These are phyloP conservation scores for Phainopepla nitens DNA, from an alignment of 2,113 vertebrate species.

Conservation along the genomic window DNA sequence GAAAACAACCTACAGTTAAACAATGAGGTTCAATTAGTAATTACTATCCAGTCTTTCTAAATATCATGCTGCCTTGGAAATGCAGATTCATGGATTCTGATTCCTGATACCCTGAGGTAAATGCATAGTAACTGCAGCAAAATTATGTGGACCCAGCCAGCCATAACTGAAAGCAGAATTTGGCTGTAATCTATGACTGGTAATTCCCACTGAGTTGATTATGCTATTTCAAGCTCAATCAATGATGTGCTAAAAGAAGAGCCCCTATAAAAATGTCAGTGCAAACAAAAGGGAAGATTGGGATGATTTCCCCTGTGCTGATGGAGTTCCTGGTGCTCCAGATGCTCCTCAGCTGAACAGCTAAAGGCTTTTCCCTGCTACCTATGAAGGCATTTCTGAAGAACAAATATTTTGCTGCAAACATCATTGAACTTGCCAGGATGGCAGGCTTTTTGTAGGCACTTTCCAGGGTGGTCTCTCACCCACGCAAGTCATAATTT, in stretches of 20 bases:
- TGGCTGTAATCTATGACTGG: background rate
- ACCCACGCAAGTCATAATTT: background rate
- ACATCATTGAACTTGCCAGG: background rate
- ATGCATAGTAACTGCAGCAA: background rate
- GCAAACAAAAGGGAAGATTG: slow-evolving; percentile 25
- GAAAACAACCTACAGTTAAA: background rate
- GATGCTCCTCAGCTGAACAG: background rate
- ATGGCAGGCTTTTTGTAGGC: background rate
- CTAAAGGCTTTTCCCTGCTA: background rate
- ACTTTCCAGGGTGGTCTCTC: background rate
- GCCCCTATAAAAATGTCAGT: slow-evolving; percentile 24
- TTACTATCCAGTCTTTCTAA: background rate
- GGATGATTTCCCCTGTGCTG: background rate
- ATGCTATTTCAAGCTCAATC: slow-evolving; percentile 11
- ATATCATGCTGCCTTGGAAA: background rate
- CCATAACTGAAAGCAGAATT: background rate
- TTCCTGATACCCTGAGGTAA: background rate
- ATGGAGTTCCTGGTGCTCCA: background rate
- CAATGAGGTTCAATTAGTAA: background rate
- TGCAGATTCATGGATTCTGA: background rate
- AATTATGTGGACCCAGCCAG: background rate
- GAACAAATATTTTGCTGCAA: background rate
- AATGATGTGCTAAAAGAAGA: slow-evolving; percentile 13
- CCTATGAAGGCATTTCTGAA: background rate
- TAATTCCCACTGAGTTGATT: slow-evolving; percentile 36